Evolutionary conservation across 2,113 vertebrate genomes (phyloP).

Genomic region (Cynopterus brachyotis): DNA sequence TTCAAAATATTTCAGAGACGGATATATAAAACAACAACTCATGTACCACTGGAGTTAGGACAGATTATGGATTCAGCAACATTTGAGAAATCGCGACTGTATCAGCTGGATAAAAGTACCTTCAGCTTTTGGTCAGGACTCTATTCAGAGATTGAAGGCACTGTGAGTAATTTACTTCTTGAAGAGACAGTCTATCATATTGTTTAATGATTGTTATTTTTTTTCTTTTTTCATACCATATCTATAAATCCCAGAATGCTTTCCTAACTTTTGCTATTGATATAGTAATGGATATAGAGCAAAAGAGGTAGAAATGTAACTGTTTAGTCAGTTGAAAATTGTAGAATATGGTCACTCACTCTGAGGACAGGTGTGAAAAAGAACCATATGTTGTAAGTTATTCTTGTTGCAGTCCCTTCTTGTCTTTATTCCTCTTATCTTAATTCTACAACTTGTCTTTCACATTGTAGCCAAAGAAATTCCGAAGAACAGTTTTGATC

Average conservation of each 20-base stretch:
- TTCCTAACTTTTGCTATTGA: neutral
- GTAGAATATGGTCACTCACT: neutral
- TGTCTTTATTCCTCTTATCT: neutral
- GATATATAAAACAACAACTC: conserved; percentile 91
- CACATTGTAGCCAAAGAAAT: neutral
- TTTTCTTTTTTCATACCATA: neutral
- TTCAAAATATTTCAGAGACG: conserved; percentile 87
- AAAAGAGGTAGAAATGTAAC: neutral
- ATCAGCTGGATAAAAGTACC: conserved; percentile 98
- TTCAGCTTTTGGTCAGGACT: conserved; percentile 99
- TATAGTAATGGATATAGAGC: neutral
- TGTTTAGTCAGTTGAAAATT: neutral
- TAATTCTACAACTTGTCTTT: neutral
- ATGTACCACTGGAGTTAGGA: conserved; percentile 92
- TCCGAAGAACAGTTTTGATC: neutral
- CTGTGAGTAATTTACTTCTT: conserved; percentile 86
- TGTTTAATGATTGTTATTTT: conserved; percentile 2
- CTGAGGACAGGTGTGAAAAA: neutral
- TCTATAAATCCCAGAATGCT: neutral
- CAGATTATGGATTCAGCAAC: conserved; percentile 98
- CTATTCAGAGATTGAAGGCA: conserved; percentile 96
- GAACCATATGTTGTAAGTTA: neutral
- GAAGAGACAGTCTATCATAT: neutral
- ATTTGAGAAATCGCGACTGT: conserved; percentile 97
- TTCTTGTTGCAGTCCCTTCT: neutral